Evolutionary conservation across 2,888 invertebrate species (phyloP).

Genomic region (Drosophila cognata): DNA sequence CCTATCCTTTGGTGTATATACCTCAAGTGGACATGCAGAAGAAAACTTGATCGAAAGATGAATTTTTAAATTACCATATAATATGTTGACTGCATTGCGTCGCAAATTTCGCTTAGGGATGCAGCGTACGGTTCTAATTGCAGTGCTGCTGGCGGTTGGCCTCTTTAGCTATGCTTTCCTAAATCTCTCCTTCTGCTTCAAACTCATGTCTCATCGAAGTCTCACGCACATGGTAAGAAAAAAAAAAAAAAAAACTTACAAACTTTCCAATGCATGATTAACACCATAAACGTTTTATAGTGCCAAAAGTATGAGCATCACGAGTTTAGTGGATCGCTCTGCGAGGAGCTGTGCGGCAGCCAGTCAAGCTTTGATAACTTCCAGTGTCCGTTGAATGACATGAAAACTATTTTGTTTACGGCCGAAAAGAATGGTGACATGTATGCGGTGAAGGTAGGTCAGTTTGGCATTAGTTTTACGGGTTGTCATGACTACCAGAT

Average conservation of each 20-base stretch:
- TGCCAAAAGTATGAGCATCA: conserved; percentile 81
- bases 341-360: conserved; percentile 81
- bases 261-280: neutral
- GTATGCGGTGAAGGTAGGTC: conserved; percentile 82
- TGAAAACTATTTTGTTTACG: conserved; percentile 83
- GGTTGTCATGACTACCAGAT: conserved; percentile 34
- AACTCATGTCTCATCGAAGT: conserved; percentile 82
- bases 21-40: conserved; percentile 24
- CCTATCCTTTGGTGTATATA: conserved; percentile 33
- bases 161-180: conserved; percentile 82
- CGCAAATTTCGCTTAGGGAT: conserved; percentile 82
- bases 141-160: conserved; percentile 74
- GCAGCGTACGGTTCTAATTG: conserved; percentile 79
- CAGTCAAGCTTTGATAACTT: conserved; percentile 82
- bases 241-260: neutral
- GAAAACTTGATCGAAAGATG: conserved; percentile 36
- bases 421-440: conserved; percentile 83
- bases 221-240: conserved; percentile 82
- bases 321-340: conserved; percentile 83
- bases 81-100: conserved; percentile 82
- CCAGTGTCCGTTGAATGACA: conserved; percentile 81
- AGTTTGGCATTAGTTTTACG: conserved; percentile 22
- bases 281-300: conserved; percentile 43
- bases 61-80: conserved; percentile 34
- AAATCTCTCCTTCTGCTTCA: conserved; percentile 83